Conservation (phyloP, 2,888 invertebrate species). For the Acanthosepion pharaonis region DNA sequence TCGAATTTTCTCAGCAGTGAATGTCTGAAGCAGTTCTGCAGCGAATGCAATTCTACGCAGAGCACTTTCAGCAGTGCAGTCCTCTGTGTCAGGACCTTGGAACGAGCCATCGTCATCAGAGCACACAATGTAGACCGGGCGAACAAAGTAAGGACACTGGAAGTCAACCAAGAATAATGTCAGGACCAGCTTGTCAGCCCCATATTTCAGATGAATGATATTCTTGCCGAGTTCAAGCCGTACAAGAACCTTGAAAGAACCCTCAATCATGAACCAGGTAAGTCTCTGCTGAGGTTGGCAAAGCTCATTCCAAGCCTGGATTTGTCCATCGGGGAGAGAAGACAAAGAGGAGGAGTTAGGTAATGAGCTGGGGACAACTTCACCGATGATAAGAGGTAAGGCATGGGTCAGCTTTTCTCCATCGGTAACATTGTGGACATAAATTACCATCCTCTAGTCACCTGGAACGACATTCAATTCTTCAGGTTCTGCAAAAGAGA, state of each 20-base stretch:
- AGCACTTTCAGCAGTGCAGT: constrained; percentile 83
- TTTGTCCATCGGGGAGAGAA: constrained; percentile 61
- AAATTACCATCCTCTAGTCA: constrained; percentile 62
- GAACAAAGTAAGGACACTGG: constrained; percentile 77
- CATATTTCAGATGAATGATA: constrained; percentile 78
- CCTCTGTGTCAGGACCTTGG: constrained; percentile 81
- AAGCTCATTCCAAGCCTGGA: constrained; percentile 63
- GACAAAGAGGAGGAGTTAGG: constrained; percentile 46
- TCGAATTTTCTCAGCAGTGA: constrained; percentile 89
- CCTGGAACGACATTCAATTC: not conserved
- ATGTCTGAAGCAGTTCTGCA: constrained; percentile 86
- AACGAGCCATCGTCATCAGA: constrained; percentile 86
- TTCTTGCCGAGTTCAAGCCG: constrained; percentile 81
- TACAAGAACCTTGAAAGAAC: constrained; percentile 82
- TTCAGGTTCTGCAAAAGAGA: not conserved
- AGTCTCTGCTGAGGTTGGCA: constrained; percentile 52
- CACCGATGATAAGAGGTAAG: constrained; percentile 69
- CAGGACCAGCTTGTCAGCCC: constrained; percentile 62
- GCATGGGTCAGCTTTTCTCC: constrained; percentile 66
- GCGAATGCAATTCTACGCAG: constrained; percentile 84
- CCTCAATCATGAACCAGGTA: constrained; percentile 80
- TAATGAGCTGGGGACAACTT: constrained; percentile 58
- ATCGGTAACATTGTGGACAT: constrained; percentile 66
- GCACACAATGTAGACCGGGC: constrained; percentile 88
- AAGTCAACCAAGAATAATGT: constrained; percentile 61